Evolutionary conservation across 2,888 invertebrate species (phyloP), one percentile per base, ranked within the genome.

Genomic region (Hypomecis atomaria): DNA sequence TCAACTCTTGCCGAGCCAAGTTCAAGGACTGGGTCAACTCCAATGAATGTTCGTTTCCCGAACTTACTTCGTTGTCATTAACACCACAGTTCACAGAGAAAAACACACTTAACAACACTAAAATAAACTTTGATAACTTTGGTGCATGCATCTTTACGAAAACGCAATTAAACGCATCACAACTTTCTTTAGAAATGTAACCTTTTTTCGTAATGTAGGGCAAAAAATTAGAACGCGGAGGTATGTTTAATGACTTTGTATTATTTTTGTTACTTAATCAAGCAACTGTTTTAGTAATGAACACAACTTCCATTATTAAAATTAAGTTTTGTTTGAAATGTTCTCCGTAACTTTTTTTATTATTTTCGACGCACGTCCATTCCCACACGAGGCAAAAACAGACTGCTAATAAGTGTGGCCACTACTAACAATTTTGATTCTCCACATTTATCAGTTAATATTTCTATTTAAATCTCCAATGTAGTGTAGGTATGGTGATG

Each of bases 21-120:
- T 95, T 95, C 80, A 94, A 89, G 55, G 94, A 93, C 82, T 95
- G 95, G 71, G 94, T 95, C 77, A 95, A 82, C 76, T 94, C 94
- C 71, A 94, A 81, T 9, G 94, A 93, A 77, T 94, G 93, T 67
- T 87, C 84, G 70, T 48, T 43, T 57, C 65, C 60, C 42, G 80
- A 78, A 74, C 78, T 81, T n/a, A 80, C 76, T 47, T 79, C 77
- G 58, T 83, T 83, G 56, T 86, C 84, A 71, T 76, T 79, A 59
- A 80, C 77, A 75, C 85, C 78, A 48, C 90, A 84, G 72, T 81
- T 78, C 6, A 84, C 88, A 58, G 79, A 81, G 42, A 86, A 78
- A 47, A 89, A 73, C 49, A 82, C 66, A 71, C 82, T 80, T 60
- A 86, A 72, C 56, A 88, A 77, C 72, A 87, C 78, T 65, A 88